These are phyloP conservation scores for Astreopora myriophthalma DNA, from an alignment of 64 coral and sea anemone genomes.

Conservation along the genomic window DNA sequence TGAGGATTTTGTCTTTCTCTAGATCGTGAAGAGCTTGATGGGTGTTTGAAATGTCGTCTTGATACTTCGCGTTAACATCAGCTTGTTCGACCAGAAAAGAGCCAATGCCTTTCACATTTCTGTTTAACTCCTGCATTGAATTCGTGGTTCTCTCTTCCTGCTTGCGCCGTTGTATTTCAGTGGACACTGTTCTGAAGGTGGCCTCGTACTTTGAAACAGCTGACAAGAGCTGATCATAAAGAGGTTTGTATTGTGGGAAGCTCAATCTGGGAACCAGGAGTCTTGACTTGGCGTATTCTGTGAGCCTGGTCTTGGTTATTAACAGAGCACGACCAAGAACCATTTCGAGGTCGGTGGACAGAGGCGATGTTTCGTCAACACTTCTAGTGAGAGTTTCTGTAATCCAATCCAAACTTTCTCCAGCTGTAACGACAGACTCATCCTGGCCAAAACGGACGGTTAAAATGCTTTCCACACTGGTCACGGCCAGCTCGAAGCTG, in stretches of 20 bases:
- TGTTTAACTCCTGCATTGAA: conserved; percentile 37
- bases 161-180: conserved; percentile 34
- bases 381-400: background rate
- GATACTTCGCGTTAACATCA: conserved; percentile 52
- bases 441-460: background rate
- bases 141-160: conserved; percentile 6
- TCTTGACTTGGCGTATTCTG: conserved; percentile 50
- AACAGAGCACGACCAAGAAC: conserved; percentile 43
- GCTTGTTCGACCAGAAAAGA: conserved; percentile 38
- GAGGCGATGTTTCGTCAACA: background rate
- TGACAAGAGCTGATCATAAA: conserved; percentile 32
- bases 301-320: conserved; percentile 48
- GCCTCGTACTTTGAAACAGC: conserved; percentile 27
- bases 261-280: conserved; percentile 28
- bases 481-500: conserved; percentile 26
- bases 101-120: conserved; percentile 56
- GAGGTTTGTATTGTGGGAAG: conserved; percentile 42
- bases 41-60: conserved; percentile 54
- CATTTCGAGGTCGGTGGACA: conserved; percentile 44
- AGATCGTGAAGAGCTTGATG: conserved; percentile 50
- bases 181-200: background rate
- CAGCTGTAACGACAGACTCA: background rate
- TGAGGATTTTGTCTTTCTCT: conserved; percentile 42
- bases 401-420: conserved; percentile 42
- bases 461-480: conserved; percentile 50